A percentile compares a stretch with the other conserved stretches of the same genome.
Conservation (phyloP, 2,113 vertebrate species). For the Plestiodon gilberti region DNA sequence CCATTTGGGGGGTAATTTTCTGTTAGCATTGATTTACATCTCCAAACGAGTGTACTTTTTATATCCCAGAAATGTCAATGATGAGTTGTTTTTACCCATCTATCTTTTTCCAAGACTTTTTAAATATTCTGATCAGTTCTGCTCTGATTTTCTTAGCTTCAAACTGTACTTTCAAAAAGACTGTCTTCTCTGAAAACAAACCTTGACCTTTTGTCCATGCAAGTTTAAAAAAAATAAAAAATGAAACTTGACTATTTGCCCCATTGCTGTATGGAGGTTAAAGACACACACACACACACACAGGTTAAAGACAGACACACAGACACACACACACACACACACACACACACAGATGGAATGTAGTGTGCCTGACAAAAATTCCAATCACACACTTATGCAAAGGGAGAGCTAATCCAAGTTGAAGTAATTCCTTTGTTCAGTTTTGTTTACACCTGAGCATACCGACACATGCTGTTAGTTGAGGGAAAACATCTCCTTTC, state of each 20-base stretch:
- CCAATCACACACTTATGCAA: not conserved
- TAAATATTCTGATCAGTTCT: not conserved
- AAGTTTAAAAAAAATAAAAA: not conserved
- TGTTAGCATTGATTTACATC: not conserved
- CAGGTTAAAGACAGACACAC: no score
- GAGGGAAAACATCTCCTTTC: constrained; percentile 30
- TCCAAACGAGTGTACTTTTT: not conserved
- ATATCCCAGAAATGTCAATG: not conserved
- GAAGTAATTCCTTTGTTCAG: not conserved
- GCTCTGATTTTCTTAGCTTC: not conserved
- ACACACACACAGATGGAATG: no score
- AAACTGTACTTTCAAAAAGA: not conserved
- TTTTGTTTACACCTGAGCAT: not conserved
- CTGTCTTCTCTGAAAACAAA: not conserved
- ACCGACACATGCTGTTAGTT: constrained; percentile 3
- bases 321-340: no score
- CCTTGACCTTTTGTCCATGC: not conserved
- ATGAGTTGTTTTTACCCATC: not conserved
- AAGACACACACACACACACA: no score
- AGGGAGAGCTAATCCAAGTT: not conserved
- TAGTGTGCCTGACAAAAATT: no score
- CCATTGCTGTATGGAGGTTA: no score
- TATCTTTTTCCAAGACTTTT: not conserved
- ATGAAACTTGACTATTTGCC: no score
- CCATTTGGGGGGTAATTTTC: not conserved